A percentile compares a stretch with the other conserved stretches of the same genome.
phyloP scores from a whole-genome alignment of 2,113 vertebrate species.

The Microcebus jonahi region DNA sequence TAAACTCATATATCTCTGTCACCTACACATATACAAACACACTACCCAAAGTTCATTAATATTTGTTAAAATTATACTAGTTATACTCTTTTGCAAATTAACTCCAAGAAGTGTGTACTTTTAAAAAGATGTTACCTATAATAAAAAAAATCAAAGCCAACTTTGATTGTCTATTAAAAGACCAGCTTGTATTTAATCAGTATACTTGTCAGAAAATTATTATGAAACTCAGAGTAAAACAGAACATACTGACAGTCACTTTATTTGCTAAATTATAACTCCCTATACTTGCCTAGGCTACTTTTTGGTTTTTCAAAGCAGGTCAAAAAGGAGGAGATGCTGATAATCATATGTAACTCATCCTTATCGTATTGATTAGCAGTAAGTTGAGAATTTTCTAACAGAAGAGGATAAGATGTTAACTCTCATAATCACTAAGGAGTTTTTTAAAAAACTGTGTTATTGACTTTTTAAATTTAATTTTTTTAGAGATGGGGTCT shows the following conservation, averaged over 20 bases:
- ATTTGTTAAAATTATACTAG: slow-evolving; percentile 26
- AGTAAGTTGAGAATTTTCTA: not conserved
- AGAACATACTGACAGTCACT: not conserved
- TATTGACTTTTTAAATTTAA: not conserved
- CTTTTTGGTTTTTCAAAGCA: slow-evolving; percentile 1
- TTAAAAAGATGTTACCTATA: not conserved
- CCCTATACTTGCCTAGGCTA: not conserved
- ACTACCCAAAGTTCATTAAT: not conserved
- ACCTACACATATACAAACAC: not conserved
- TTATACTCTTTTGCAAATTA: not conserved
- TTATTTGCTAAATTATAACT: not conserved
- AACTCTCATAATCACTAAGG: not conserved
- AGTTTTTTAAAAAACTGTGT: not conserved
- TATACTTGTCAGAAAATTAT: slow-evolving; percentile 13
- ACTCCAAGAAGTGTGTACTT: not conserved
- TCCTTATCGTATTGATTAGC: not conserved
- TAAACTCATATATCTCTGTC: not conserved
- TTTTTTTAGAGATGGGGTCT: not conserved
- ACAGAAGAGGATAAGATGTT: not conserved
- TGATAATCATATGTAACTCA: not conserved
- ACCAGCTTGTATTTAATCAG: not conserved
- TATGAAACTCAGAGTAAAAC: not conserved
- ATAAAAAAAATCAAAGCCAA: slow-evolving; percentile 18
- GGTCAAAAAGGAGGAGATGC: not conserved
- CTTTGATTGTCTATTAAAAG: slow-evolving; percentile 5